Evolutionary conservation across 2,797 vertebrate species (phyloP).

Genomic region (Bovichtus diacanthus): DNA sequence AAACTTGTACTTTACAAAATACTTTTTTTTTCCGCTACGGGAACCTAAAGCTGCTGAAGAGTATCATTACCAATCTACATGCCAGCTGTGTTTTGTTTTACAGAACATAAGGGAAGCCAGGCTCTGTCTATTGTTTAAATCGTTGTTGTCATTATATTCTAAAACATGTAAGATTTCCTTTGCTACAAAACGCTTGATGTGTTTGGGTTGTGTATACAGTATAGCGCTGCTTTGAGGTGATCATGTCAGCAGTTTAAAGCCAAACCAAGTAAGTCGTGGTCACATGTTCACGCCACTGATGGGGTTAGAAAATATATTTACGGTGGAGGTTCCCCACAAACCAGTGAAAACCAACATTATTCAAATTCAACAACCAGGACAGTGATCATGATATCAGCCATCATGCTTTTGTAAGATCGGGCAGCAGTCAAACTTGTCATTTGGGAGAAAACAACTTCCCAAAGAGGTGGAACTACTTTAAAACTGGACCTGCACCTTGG

Average conservation of each 20-base stretch:
- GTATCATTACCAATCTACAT: conserved; percentile 9
- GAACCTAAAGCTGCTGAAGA: conserved; percentile 11
- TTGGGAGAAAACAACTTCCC: background rate
- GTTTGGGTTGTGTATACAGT: background rate
- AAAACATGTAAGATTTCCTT: background rate
- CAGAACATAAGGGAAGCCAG: background rate
- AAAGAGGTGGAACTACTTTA: background rate
- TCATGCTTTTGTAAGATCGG: conserved; percentile 13
- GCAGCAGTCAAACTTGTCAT: conserved; percentile 8
- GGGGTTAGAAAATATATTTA: background rate
- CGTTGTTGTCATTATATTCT: conserved; percentile 2
- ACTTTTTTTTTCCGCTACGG: conserved; percentile 17
- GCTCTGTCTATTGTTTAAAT: conserved; percentile 12
- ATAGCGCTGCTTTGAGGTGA: background rate
- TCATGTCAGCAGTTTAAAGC: conserved; percentile 11
- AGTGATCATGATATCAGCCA: background rate
- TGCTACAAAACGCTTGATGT: conserved; percentile 6
- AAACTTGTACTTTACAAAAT: conserved; percentile 48
- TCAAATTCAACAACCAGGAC: background rate
- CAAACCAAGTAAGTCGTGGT: background rate
- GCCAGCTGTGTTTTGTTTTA: conserved; percentile 10
- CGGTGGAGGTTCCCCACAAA: background rate
- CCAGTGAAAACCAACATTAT: conserved; percentile 2
- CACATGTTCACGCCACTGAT: background rate
- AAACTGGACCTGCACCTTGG: conserved; percentile 19